Evolutionary conservation across 2,888 invertebrate genomes (phyloP).

Genomic region (Drosophila recens): DNA sequence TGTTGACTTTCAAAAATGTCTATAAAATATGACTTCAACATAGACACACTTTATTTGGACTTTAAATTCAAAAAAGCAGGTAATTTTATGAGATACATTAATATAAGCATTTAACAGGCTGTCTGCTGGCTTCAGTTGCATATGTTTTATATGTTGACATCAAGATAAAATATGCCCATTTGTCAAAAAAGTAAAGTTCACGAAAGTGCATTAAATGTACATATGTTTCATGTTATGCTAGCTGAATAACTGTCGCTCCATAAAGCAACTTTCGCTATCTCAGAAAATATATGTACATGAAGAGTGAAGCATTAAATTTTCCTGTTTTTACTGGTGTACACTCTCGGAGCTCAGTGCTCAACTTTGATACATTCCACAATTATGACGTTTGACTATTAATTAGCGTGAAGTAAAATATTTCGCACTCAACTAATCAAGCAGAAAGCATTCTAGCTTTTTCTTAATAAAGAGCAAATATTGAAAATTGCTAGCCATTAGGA

Average conservation of each 20-base stretch:
- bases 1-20: slow-evolving; percentile 8
- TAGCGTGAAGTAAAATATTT: slow-evolving; percentile 52
- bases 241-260: slow-evolving; percentile 8
- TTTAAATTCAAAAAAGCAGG: slow-evolving; percentile 16
- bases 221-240: slow-evolving; percentile 39
- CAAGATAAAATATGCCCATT: slow-evolving; percentile 19
- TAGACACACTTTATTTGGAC: slow-evolving; percentile 23
- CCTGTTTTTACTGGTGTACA: not conserved
- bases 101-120: slow-evolving; percentile 13
- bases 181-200: slow-evolving; percentile 34
- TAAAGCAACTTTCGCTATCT: not conserved
- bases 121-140: slow-evolving; percentile 5
- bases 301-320: slow-evolving; percentile 18
- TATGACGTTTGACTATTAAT: slow-evolving; percentile 57
- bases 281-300: not conserved
- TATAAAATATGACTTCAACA: slow-evolving; percentile 47
- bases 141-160: slow-evolving; percentile 9
- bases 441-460: slow-evolving; percentile 46
- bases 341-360: not conserved
- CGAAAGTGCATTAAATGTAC: slow-evolving; percentile 41
- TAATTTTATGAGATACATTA: slow-evolving; percentile 13
- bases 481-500: not conserved
- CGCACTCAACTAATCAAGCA: slow-evolving; percentile 59
- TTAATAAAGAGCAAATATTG: not conserved
- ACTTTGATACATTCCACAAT: too few species aligned